Base-by-base conservation (phyloP, 30 jellyfish, hydroid and myxozoan species). In the Catostylus mosaicus region DNA sequence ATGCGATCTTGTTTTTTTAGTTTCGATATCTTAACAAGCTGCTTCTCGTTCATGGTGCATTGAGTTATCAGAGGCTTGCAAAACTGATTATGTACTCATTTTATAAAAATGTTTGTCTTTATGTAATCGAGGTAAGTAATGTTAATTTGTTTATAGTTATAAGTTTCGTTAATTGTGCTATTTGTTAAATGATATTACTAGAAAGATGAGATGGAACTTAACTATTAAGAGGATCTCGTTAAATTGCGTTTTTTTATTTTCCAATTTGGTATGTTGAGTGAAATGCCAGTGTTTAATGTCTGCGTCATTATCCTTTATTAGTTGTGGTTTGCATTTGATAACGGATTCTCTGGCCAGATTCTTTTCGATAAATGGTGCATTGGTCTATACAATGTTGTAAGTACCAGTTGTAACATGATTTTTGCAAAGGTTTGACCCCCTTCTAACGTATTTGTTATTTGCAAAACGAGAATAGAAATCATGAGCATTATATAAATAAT, bases 311-410 rank as follows among this genome's bases (percentile, higher is more conserved):
- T 68, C 51, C 32, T 14, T 34, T 77, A 9, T 9, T 73, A 91
- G 98, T 78, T 91, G 0, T 91, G 98, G 98, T 91, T 91, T 91
- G 98, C 98, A 1, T 60, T 86, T 32, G 79, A 77, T 18, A 91
- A 91, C 61, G 98, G 98, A 18, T 91, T 91, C 71, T 91, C 98
- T 22, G 98, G 98, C 9, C 98, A 91, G 77, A 91, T 91, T 57
- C 95, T 91, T 22, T 91, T 91, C 32, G 98, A 91, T 65, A 84
- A 84, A 73, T 91, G 98, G 98, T 91, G 98, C 68, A 91, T 91
- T 60, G 98, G 98, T 22, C 64, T 91, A 43, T 91, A 91, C 87
- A 91, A 91, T 57, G 98, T 91, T 52, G 93, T 85, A 85, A 16
- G 89, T 31, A 45, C 24, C 19, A 18, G 11, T 2, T 56, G 6